Conservation (phyloP, 1,140 invertebrate species). For the Drosophila serrata region DNA sequence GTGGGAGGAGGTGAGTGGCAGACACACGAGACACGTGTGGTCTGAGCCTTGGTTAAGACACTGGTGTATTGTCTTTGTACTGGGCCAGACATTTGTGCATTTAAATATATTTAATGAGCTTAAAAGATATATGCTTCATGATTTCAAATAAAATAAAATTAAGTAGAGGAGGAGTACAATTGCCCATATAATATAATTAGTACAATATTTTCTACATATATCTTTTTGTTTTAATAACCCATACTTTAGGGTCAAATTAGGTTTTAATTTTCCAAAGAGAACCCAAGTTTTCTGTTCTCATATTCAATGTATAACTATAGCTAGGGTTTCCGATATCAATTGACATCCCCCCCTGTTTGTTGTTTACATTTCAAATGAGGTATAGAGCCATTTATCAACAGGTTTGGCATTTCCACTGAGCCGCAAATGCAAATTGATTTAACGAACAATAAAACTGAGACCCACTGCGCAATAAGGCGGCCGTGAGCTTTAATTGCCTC, state of each 20-base stretch:
- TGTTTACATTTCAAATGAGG: conserved; percentile 16
- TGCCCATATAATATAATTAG: neutral
- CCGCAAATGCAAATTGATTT: conserved; percentile 60
- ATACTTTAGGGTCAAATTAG: neutral
- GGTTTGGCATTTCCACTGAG: conserved; percentile 25
- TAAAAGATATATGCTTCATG: neutral
- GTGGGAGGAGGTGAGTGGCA: conserved; percentile 77
- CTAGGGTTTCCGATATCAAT: neutral
- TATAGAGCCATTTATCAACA: conserved; percentile 48
- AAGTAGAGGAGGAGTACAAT: too few species aligned
- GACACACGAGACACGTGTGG: conserved; percentile 23
- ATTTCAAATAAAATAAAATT: neutral
- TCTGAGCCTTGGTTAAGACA: conserved; percentile 2
- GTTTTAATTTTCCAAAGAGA: too few species aligned
- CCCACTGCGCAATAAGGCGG: conserved; percentile 11
- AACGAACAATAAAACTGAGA: conserved; percentile 49
- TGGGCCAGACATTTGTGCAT: neutral
- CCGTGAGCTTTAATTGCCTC: conserved; percentile 40
- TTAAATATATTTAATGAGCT: conserved; percentile 2
- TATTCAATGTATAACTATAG: neutral
- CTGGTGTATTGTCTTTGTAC: neutral
- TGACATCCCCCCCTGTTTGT: neutral
- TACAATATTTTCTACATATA: neutral
- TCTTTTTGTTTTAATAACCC: neutral
- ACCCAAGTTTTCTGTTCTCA: neutral